phyloP scores from a whole-genome alignment of 2,113 vertebrate genomes.

The Protobothrops flavoviridis region DNA sequence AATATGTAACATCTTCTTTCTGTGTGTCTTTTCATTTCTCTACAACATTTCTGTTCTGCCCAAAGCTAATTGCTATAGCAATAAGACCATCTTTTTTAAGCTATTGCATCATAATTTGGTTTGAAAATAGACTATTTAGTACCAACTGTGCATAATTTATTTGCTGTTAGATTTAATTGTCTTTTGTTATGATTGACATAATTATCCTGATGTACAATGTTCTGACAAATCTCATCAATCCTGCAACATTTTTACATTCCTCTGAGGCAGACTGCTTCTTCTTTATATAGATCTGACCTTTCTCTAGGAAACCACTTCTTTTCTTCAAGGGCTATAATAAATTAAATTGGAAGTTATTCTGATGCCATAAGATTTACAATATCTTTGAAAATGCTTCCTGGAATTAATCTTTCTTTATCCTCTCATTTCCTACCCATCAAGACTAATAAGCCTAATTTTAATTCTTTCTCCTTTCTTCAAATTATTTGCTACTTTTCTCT shows the following conservation, averaged over 20 bases:
- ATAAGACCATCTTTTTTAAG: conserved; percentile 42
- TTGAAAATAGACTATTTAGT: conserved; percentile 35
- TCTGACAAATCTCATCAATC: conserved; percentile 52
- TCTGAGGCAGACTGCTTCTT: conserved; percentile 40
- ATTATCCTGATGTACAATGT: conserved; percentile 53
- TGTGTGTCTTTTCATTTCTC: not conserved
- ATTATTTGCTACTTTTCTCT: not conserved
- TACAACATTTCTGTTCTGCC: not conserved
- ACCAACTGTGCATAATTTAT: conserved; percentile 42
- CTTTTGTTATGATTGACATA: conserved; percentile 52
- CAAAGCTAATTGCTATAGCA: conserved; percentile 10
- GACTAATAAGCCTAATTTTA: not conserved
- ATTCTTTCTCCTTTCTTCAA: not conserved
- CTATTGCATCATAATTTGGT: conserved; percentile 22
- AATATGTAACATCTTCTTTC: not conserved
- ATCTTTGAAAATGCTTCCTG: not conserved
- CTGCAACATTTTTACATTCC: conserved; percentile 31
- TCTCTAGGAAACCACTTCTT: conserved; percentile 35
- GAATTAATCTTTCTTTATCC: not conserved
- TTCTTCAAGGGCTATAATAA: not conserved
- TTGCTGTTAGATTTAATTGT: conserved; percentile 34
- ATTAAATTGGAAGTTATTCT: not conserved
- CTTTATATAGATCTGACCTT: conserved; percentile 50
- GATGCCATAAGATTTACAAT: not conserved
- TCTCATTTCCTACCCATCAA: not conserved